A percentile compares a stretch with the other conserved stretches of the same genome.
These are phyloP conservation scores for Hypotaenidia okinawae DNA, from an alignment of 2,797 vertebrate genomes.

Conservation along the genomic window DNA sequence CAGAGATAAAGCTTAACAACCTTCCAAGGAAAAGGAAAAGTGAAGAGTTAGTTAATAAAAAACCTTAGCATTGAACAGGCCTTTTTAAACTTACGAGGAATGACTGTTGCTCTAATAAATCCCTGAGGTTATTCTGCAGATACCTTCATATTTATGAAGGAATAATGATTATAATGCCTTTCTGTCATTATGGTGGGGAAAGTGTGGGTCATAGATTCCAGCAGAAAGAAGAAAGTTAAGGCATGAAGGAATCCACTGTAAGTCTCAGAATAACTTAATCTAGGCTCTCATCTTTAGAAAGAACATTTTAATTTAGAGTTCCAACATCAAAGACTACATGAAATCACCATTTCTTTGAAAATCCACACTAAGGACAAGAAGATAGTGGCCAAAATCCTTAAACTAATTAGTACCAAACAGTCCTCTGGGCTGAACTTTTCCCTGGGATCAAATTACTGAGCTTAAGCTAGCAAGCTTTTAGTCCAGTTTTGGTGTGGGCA, in stretches of 20 bases:
- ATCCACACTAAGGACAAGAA: conserved; percentile 27
- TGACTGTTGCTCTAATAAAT: conserved; percentile 1
- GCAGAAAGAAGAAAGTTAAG: neutral
- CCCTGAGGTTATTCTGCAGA: conserved; percentile 2
- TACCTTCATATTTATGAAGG: neutral
- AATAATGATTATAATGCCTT: conserved; percentile 11
- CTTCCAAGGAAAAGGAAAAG: neutral
- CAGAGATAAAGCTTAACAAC: neutral
- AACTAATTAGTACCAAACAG: conserved; percentile 39
- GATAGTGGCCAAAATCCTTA: conserved; percentile 36
- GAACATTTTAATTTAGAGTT: conserved; percentile 59
- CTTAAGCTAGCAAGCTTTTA: neutral
- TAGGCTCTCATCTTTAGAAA: conserved; percentile 46
- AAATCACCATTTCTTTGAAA: conserved; percentile 52
- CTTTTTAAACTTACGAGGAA: conserved; percentile 8
- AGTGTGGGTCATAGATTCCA: neutral
- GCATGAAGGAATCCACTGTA: neutral
- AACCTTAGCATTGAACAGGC: neutral
- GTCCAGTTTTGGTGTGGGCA: neutral
- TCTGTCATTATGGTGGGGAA: neutral
- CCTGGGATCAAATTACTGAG: conserved; percentile 21
- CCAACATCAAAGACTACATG: conserved; percentile 29
- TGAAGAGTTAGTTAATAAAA: conserved; percentile 25
- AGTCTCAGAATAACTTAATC: conserved; percentile 39
- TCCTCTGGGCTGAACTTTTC: conserved; percentile 36